Evolutionary conservation across 1,140 invertebrate genomes (phyloP).

Genomic region (Trichonephila clavipes): DNA sequence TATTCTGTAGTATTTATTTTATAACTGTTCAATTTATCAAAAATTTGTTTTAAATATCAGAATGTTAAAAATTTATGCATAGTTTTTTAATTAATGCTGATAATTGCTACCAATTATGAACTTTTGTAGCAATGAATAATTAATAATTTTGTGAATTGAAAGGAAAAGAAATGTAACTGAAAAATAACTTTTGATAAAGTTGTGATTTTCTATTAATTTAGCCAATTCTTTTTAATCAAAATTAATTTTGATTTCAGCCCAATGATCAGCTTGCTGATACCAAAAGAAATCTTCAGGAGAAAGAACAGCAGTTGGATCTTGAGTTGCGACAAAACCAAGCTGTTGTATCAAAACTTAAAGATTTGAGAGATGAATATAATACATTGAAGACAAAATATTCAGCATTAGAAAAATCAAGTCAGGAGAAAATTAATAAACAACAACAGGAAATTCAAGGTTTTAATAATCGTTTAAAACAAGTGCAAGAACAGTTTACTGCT

Average conservation of each 20-base stretch:
- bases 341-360: slow-evolving; percentile 83
- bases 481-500: slow-evolving; percentile 83
- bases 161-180: too few relatives aligned
- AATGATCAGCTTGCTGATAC: slow-evolving; percentile 67
- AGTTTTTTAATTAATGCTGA: too few relatives aligned
- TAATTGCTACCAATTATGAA: too few relatives aligned
- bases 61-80: too few relatives aligned
- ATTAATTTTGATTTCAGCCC: neutral
- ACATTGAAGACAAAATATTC: slow-evolving; percentile 84
- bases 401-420: slow-evolving; percentile 83
- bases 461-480: slow-evolving; percentile 84
- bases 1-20: too few relatives aligned
- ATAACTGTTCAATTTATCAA: too few relatives aligned
- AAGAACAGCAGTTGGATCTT: slow-evolving; percentile 80
- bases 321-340: slow-evolving; percentile 78
- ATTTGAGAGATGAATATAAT: slow-evolving; percentile 88
- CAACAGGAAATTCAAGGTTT: slow-evolving; percentile 84
- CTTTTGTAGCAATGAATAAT: neutral
- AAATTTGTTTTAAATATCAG: too few relatives aligned
- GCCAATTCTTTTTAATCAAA: neutral
- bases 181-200: neutral
- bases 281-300: slow-evolving; percentile 82
- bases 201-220: neutral
- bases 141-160: too few relatives aligned
- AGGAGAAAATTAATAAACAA: slow-evolving; percentile 83